These are phyloP conservation scores for Tyrophagus putrescentiae DNA, from an alignment of 1,140 invertebrate genomes.

Conservation along the genomic window DNA sequence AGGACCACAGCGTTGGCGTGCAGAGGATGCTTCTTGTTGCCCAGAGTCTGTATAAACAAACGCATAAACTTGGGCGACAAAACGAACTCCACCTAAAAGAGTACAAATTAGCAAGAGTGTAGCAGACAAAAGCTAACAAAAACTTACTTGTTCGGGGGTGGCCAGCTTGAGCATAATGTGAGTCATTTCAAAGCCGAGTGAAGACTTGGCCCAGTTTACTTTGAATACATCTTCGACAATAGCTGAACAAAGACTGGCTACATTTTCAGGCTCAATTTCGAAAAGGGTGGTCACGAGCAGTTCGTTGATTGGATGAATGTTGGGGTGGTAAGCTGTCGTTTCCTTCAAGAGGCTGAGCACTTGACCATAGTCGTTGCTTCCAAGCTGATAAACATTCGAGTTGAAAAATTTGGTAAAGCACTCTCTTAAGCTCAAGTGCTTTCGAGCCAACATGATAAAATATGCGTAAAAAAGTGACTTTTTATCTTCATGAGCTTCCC, in stretches of 20 bases:
- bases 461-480: neutral
- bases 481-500: neutral
- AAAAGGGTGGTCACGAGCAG: slow-evolving; percentile 3
- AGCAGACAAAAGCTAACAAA: slow-evolving; percentile 1
- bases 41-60: slow-evolving; percentile 15
- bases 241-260: slow-evolving; percentile 19
- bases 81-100: neutral
- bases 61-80: slow-evolving; percentile 8
- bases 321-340: slow-evolving; percentile 21
- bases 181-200: slow-evolving; percentile 24
- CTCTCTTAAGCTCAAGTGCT: no score
- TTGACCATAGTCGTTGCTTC: slow-evolving; percentile 2
- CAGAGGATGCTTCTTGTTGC: slow-evolving; percentile 9
- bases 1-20: slow-evolving; percentile 2
- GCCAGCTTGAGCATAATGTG: slow-evolving; percentile 19
- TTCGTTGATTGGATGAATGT: slow-evolving; percentile 23
- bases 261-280: slow-evolving; percentile 4
- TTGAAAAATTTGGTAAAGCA: neutral
- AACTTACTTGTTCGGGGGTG: slow-evolving; percentile 5
- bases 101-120: neutral
- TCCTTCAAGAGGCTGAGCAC: slow-evolving; percentile 17
- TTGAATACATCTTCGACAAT: slow-evolving; percentile 19
- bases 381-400: neutral
- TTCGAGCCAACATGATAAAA: neutral
- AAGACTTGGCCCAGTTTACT: slow-evolving; percentile 16